These are phyloP conservation scores for Baccha elongata DNA, from an alignment of 2,888 invertebrate species.

Conservation along the genomic window DNA sequence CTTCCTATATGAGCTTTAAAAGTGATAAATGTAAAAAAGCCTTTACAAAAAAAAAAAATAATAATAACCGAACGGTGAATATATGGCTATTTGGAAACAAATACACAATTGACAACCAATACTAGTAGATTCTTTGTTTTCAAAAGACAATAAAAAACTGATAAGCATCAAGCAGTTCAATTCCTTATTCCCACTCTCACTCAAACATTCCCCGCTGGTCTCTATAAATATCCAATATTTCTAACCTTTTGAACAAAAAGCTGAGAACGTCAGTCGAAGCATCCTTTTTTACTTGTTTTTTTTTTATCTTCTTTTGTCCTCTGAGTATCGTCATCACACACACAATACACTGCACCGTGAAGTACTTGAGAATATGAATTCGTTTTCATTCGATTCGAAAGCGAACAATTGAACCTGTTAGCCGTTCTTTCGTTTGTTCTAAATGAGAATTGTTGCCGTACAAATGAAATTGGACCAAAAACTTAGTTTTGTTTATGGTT, in stretches of 20 bases:
- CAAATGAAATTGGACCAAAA: conserved; percentile 59
- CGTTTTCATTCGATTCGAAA: conserved; percentile 66
- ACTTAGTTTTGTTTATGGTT: conserved; percentile 10
- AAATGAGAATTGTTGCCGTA: conserved; percentile 66
- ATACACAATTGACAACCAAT: conserved; percentile 63
- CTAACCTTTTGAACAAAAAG: conserved; percentile 60
- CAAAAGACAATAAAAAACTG: conserved; percentile 65
- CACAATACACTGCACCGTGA: neutral
- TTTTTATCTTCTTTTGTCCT: conserved; percentile 6
- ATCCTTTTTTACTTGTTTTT: neutral
- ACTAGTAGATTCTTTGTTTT: conserved; percentile 64
- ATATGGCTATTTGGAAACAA: conserved; percentile 37
- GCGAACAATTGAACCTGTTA: conserved; percentile 72
- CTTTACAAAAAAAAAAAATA: no score
- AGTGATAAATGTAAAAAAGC: no score
- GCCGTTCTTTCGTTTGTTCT: conserved; percentile 50
- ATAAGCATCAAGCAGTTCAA: conserved; percentile 70
- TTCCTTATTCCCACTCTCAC: conserved; percentile 35
- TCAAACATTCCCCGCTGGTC: neutral
- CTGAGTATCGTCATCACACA: conserved; percentile 1
- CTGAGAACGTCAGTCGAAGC: conserved; percentile 41
- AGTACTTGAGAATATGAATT: conserved; percentile 68
- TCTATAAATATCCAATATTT: neutral
- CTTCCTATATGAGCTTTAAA: no score
- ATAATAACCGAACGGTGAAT: neutral